These are phyloP conservation scores for Speoplatyrhinus poulsoni DNA, from an alignment of 2,113 vertebrate species.

Conservation along the genomic window DNA sequence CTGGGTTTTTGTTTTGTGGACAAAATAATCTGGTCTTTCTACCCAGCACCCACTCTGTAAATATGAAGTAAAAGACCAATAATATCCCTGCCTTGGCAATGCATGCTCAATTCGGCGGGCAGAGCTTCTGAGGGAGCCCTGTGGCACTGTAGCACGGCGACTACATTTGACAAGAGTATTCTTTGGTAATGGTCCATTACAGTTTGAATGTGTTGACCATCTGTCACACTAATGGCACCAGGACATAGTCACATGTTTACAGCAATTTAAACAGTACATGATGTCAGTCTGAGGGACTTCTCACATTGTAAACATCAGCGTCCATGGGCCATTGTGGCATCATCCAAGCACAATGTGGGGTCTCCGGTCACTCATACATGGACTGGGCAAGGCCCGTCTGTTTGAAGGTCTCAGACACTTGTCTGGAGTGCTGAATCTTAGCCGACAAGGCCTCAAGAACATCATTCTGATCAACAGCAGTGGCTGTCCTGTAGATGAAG, in stretches of 20 bases:
- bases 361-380: conserved; percentile 71
- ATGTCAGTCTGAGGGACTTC: too few relatives aligned
- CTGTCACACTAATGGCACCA: conserved; percentile 15
- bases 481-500: conserved; percentile 78
- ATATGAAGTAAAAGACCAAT: too few relatives aligned
- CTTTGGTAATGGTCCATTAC: neutral
- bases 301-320: too few relatives aligned
- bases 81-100: too few relatives aligned
- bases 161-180: neutral
- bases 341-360: conserved; percentile 34
- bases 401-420: conserved; percentile 77
- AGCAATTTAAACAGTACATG: conserved; percentile 19
- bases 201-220: neutral
- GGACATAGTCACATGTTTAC: conserved; percentile 15
- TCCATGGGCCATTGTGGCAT: neutral
- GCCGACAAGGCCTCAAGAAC: conserved; percentile 75
- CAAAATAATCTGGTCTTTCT: too few relatives aligned
- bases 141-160: too few relatives aligned
- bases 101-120: too few relatives aligned
- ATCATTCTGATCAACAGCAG: conserved; percentile 77
- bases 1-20: too few relatives aligned
- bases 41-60: too few relatives aligned
- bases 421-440: conserved; percentile 79
- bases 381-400: conserved; percentile 69
- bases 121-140: too few relatives aligned